Evolutionary conservation across 2,888 invertebrate genomes (phyloP), one percentile per base, ranked within the genome.

Genomic region (Drosophila helvetica): DNA sequence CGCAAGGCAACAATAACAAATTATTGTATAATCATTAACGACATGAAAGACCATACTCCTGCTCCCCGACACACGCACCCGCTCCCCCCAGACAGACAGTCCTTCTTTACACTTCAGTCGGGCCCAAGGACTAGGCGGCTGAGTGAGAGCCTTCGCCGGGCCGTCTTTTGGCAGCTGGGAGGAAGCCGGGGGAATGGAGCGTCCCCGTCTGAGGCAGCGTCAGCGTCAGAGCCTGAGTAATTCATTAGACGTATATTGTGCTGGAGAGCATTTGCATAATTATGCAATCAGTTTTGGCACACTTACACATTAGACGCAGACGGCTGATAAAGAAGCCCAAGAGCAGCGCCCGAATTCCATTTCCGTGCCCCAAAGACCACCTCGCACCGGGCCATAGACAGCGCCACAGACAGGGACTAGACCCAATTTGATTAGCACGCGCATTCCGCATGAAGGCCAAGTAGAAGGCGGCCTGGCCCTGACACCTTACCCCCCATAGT

Each of bases 231-330:
- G 79, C 68, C 77, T 81, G 74, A 77, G 86, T 77, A 85, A 89
- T 88, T 89, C 88, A 89, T 90, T 89, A 90, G 82, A 77, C 68
- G 71, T 78, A 78, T 79, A 90, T 88, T 90, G 78, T 86, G 77
- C 77, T 43, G 52, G 47, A 12, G 15, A 66, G 67, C 75, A 90
- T 90, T 90, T 90, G 90, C 90, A 89, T 90, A 90, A 90, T 90
- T 90, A 89, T 89, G 89, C 90, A 86, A 90, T 88, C 90, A 89
- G 76, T 82, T 80, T 74, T 80, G 84, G 79, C 77, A 86, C 77
- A 88, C 82, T 88, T 84, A 78, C 89, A 86, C 88, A 88, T 86
- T 89, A 87, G 88, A 58, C 82, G 74, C 88, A 88, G 83, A 81
- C 89, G 69, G 59, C 88, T 87, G 84, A 88, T 89, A 84, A 88